Percentiles rank a stretch among this genome's conserved stretches.
These are phyloP conservation scores for Trichopoda pennipes DNA, from an alignment of 2,888 invertebrate genomes.

Conservation along the genomic window DNA sequence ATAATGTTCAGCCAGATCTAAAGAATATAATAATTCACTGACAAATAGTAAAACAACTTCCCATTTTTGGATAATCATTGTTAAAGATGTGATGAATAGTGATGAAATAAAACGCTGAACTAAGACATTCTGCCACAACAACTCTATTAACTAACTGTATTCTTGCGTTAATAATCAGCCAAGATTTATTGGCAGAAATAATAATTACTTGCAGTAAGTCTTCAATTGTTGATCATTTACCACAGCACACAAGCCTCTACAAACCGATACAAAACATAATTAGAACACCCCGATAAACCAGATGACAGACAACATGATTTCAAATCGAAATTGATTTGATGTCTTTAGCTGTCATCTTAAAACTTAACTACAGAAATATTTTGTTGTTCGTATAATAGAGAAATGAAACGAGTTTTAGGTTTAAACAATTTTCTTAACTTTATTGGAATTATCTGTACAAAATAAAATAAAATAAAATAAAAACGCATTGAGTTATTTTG, in stretches of 20 bases:
- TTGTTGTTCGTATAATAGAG: slow-evolving; percentile 1
- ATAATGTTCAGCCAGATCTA: slow-evolving; percentile 42
- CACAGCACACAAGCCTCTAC: not conserved
- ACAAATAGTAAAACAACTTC: slow-evolving; percentile 37
- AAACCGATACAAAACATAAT: slow-evolving; percentile 9
- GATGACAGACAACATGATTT: slow-evolving; percentile 39
- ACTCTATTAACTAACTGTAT: slow-evolving; percentile 55
- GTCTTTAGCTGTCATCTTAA: slow-evolving; percentile 38
- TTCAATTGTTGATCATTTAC: slow-evolving; percentile 31
- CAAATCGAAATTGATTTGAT: slow-evolving; percentile 42
- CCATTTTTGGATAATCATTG: slow-evolving; percentile 50
- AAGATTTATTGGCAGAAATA: slow-evolving; percentile 59
- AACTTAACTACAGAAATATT: slow-evolving; percentile 21
- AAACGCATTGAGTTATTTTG: slow-evolving; percentile 12
- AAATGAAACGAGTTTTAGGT: slow-evolving; percentile 38
- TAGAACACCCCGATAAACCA: slow-evolving; percentile 44
- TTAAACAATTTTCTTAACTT: slow-evolving; percentile 1
- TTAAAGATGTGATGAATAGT: slow-evolving; percentile 27
- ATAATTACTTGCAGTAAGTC: slow-evolving; percentile 49
- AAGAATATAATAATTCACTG: slow-evolving; percentile 46
- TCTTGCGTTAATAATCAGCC: slow-evolving; percentile 32
- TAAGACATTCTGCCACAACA: slow-evolving; percentile 42
- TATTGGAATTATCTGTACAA: slow-evolving; percentile 14
- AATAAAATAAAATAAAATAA: slow-evolving; percentile 24
- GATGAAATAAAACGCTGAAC: slow-evolving; percentile 26